These are phyloP conservation scores for Melanotus villosus DNA, from an alignment of 2,888 invertebrate genomes.

Conservation along the genomic window DNA sequence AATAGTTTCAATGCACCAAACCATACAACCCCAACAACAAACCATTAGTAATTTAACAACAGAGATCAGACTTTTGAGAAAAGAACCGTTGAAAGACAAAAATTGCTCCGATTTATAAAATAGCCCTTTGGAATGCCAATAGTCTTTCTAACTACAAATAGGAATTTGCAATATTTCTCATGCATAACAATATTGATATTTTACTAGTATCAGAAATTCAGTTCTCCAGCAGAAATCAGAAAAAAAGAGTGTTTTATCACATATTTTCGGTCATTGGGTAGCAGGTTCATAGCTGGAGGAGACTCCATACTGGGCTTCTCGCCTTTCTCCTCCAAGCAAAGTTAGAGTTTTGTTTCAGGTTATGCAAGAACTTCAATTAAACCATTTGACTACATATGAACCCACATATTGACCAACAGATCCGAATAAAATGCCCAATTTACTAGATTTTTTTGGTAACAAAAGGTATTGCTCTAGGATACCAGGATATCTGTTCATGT, in stretches of 20 bases:
- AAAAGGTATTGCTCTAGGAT: too few relatives aligned
- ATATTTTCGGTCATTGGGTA: too few relatives aligned
- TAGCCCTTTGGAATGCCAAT: slow-evolving; percentile 15
- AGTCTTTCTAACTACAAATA: background rate
- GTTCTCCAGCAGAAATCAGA: too few relatives aligned
- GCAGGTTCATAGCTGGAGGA: too few relatives aligned
- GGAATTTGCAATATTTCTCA: slow-evolving; percentile 9
- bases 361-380: background rate
- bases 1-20: slow-evolving; percentile 11
- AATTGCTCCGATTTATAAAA: slow-evolving; percentile 7
- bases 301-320: too few relatives aligned
- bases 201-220: slow-evolving; percentile 8
- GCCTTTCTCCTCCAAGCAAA: too few relatives aligned
- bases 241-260: too few relatives aligned
- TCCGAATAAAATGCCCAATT: background rate
- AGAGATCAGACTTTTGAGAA: slow-evolving; percentile 9
- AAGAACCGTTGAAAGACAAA: slow-evolving; percentile 11
- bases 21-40: slow-evolving; percentile 17
- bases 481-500: background rate
- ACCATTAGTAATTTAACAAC: slow-evolving; percentile 11
- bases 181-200: background rate
- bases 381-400: background rate
- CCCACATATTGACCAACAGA: background rate
- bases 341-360: background rate
- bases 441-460: background rate